Evolutionary conservation across 2,888 invertebrate genomes (phyloP).

Genomic region (Exocentrus adspersus): DNA sequence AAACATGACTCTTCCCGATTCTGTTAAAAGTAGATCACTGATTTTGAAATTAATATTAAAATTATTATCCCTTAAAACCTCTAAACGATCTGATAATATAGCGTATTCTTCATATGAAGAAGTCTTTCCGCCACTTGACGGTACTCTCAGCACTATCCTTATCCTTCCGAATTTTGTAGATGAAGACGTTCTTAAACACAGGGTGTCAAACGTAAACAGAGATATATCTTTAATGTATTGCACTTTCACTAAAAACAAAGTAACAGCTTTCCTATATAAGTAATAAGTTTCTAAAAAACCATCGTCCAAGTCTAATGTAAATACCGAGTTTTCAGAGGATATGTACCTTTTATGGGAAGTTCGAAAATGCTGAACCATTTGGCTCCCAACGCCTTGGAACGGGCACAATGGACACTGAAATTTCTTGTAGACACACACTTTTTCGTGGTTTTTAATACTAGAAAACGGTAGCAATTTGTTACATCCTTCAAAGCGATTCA

Average conservation of each 20-base stretch:
- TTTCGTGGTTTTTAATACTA: conserved; percentile 33
- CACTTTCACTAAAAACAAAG: conserved; percentile 22
- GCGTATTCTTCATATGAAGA: background rate
- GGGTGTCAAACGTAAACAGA: conserved; percentile 22
- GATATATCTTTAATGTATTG: conserved; percentile 19
- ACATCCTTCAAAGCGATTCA: conserved; percentile 41
- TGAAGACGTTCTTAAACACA: conserved; percentile 8
- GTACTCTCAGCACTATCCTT: conserved; percentile 3
- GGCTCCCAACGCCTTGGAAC: conserved; percentile 38
- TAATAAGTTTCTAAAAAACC: conserved; percentile 9
- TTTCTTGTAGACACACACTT: conserved; percentile 25
- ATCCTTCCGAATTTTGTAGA: background rate
- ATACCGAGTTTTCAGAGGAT: conserved; percentile 1
- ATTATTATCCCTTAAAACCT: background rate
- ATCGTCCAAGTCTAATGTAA: conserved; percentile 13
- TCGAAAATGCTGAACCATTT: conserved; percentile 38
- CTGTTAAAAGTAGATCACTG: conserved; percentile 10
- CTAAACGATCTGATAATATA: conserved; percentile 13
- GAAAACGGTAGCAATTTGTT: conserved; percentile 26
- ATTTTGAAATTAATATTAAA: conserved; percentile 24
- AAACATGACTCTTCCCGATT: conserved; percentile 17
- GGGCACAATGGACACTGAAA: conserved; percentile 30
- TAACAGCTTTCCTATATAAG: conserved; percentile 11
- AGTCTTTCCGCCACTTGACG: background rate
- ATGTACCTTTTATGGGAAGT: conserved; percentile 29